Evolutionary conservation across 2,888 invertebrate species (phyloP).

Genomic region (Drosophila putrida): DNA sequence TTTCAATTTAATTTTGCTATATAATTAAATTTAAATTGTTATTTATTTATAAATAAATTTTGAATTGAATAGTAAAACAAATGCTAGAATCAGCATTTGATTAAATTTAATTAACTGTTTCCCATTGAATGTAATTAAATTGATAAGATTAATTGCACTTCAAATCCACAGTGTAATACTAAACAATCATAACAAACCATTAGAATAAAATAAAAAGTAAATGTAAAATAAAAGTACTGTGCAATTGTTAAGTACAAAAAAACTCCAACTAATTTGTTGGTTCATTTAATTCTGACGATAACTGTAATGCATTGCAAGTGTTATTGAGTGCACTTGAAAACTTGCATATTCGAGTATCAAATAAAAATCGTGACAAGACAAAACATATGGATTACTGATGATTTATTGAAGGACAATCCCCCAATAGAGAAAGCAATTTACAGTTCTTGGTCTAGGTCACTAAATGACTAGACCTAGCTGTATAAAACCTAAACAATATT

Average conservation of each 20-base stretch:
- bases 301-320: conserved; percentile 19
- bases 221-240: background rate
- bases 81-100: too few species aligned
- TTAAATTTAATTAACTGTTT: background rate
- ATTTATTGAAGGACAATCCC: conserved; percentile 46
- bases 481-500: conserved; percentile 1
- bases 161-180: background rate
- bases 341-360: conserved; percentile 6
- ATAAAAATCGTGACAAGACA: conserved; percentile 54
- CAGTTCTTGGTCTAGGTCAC: conserved; percentile 51
- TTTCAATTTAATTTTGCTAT: too few species aligned
- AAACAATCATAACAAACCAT: conserved; percentile 10
- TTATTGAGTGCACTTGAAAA: conserved; percentile 10
- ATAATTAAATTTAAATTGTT: too few species aligned
- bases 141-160: conserved; percentile 1
- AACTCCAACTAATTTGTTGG: conserved; percentile 4
- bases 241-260: background rate
- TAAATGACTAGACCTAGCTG: conserved; percentile 9
- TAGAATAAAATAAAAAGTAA: too few species aligned
- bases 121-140: background rate
- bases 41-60: too few species aligned
- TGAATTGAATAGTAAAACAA: background rate
- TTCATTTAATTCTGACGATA: conserved; percentile 1
- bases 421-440: conserved; percentile 36
- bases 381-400: conserved; percentile 40